Percentiles rank a stretch among this genome's conserved stretches.
Conservation (phyloP, 2,888 invertebrate species). For the Philopedon plagiatum region DNA sequence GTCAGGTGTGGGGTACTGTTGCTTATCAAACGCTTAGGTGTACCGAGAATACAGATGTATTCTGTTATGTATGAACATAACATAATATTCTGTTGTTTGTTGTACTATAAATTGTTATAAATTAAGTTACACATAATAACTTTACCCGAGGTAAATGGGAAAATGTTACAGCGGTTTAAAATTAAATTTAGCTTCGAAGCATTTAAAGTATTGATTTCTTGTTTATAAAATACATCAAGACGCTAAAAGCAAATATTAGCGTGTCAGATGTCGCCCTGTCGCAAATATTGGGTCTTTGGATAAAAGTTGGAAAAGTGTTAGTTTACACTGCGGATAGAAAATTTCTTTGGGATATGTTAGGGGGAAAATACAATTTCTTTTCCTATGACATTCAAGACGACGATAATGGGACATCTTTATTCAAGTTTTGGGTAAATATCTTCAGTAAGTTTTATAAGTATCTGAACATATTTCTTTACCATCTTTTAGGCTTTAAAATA, state of each 20-base stretch:
- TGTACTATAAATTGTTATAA: neutral
- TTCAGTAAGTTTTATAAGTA: no score
- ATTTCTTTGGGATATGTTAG: slow-evolving; percentile 25
- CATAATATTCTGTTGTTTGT: no score
- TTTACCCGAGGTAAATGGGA: neutral
- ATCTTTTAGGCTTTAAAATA: no score
- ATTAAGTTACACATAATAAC: neutral
- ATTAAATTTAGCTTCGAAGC: slow-evolving; percentile 31
- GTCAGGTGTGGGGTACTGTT: no score
- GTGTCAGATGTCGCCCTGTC: slow-evolving; percentile 42
- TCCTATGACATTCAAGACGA: slow-evolving; percentile 37
- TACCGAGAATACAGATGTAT: no score
- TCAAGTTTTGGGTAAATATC: slow-evolving; percentile 18
- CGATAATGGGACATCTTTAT: slow-evolving; percentile 39
- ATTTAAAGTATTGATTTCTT: slow-evolving; percentile 44
- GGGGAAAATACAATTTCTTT: slow-evolving; percentile 30
- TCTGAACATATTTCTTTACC: no score
- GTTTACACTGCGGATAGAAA: slow-evolving; percentile 43
- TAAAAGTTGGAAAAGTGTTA: slow-evolving; percentile 44
- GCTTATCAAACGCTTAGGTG: no score
- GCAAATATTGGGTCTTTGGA: slow-evolving; percentile 36
- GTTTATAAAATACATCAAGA: slow-evolving; percentile 45
- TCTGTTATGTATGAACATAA: no score
- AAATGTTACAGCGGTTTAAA: slow-evolving; percentile 16
- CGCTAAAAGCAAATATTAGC: slow-evolving; percentile 47